phyloP scores from a whole-genome alignment of 2,113 vertebrate genomes.

The Saimiri boliviensis region DNA sequence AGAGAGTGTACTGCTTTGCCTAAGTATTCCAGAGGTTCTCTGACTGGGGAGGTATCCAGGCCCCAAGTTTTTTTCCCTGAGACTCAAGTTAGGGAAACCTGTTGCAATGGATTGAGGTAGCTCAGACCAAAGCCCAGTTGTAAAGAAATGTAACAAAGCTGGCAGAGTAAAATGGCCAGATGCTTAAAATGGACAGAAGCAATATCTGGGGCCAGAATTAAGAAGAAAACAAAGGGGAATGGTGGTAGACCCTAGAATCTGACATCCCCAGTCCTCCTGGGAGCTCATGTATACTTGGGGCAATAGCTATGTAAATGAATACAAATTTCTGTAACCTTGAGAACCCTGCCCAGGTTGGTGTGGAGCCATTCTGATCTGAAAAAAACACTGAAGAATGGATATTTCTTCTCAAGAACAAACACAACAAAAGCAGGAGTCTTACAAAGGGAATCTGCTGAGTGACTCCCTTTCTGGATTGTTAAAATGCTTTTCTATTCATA shows the following conservation, averaged over 20 bases:
- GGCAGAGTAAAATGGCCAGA: not conserved
- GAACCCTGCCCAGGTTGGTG: not conserved
- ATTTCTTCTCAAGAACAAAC: not conserved
- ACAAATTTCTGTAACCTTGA: not conserved
- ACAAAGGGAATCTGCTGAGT: not conserved
- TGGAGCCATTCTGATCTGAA: not conserved
- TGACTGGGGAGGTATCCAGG: not conserved
- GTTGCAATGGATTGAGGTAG: not conserved
- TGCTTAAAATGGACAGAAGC: not conserved
- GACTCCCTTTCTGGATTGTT: not conserved
- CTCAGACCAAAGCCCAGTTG: not conserved
- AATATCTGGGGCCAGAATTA: not conserved
- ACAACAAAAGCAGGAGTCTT: not conserved
- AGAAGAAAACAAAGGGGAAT: not conserved
- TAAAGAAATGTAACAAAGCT: not conserved
- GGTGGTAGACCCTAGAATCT: not conserved
- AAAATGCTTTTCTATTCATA: slow-evolving; percentile 5
- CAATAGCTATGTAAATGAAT: not conserved
- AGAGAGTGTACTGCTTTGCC: not conserved
- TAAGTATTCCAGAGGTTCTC: not conserved
- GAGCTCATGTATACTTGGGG: not conserved
- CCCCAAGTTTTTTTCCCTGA: not conserved
- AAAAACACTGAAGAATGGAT: not conserved
- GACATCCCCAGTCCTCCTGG: not conserved
- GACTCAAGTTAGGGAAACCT: not conserved